Base-by-base conservation (phyloP, 2,888 invertebrate genomes). In the Buathra laborator region DNA sequence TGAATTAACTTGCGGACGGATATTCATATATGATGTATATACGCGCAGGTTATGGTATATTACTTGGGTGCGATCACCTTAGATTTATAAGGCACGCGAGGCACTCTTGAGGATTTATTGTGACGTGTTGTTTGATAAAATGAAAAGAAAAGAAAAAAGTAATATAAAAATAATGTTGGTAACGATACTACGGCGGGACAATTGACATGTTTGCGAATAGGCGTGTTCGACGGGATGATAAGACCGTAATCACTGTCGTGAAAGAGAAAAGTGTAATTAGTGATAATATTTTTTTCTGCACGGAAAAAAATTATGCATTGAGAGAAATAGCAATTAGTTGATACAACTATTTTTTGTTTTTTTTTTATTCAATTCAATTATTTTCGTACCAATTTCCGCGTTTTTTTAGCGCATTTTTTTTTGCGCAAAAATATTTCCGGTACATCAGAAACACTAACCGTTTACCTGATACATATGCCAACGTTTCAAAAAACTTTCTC, bases 31-130 rank as follows among this genome's bases (percentile, higher is more conserved):
- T 32, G 43, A 67, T 64, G 44, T 68, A 53, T 66, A 43, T 59
- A 32, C 66, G 46, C 7, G 46, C 62, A 10, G 67, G 44, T 72
- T 68, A 70, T 70, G 68, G 53, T 79, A 53, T 70, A 80, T 84
- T 75, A 76, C 66, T 80, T 51, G 74, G 79, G 83, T 46, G 74
- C 75, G 37, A 83, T 75, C 79, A 46, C 37, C 66, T 71, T 56
- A 51, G 75, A 84, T 84, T 84, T 76, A 59, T 10, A 67, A 56
- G 66, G 51, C 83, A 84, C 83, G 83, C 83, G 70, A 83, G 66
- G 70, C 59, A 48, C 66, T 46, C 24, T 59, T 29, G 29, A 76
- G 59, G 75, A 84, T 84, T 80, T 80, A 80, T 84, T n/a, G 71
- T 48, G 75, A 78, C 53, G 19, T 59, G 64, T 32, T 48, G 68